Evolutionary conservation across 2,113 vertebrate genomes (phyloP).

Genomic region (Zosterops borbonicus): DNA sequence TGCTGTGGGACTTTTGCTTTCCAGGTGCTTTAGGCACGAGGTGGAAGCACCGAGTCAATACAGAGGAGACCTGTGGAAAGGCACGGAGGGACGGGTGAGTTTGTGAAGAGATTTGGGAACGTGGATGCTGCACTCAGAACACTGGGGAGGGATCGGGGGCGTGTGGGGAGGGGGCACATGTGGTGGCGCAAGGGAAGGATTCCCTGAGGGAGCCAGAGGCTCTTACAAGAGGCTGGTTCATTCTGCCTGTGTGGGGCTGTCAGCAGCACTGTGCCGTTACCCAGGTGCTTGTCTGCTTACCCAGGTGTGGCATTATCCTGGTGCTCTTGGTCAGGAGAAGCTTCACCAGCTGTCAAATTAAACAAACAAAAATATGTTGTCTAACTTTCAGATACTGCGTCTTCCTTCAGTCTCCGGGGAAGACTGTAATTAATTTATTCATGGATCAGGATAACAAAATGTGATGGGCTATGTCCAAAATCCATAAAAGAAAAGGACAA

Average conservation of each 20-base stretch:
- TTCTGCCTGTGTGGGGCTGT: not conserved
- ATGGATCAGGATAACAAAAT: not conserved
- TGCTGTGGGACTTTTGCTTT: not conserved
- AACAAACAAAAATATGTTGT: not conserved
- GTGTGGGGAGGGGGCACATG: not conserved
- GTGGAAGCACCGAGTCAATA: not conserved
- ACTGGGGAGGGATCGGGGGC: fast-evolving
- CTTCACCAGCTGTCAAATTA: not conserved
- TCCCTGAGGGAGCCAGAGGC: not conserved
- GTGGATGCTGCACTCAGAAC: not conserved
- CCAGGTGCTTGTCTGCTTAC: not conserved
- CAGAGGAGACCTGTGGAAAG: not conserved
- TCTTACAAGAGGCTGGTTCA: not conserved
- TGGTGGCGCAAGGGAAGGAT: not conserved
- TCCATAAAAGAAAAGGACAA: not conserved
- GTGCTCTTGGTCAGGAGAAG: not conserved
- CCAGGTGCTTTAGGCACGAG: not conserved
- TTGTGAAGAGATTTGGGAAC: not conserved
- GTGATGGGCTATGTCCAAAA: not conserved
- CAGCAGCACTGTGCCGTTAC: not conserved
- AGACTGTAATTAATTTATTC: not conserved
- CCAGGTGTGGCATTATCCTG: not conserved
- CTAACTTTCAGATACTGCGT: not conserved
- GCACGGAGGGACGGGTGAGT: fast-evolving
- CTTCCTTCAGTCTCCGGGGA: not conserved